These are phyloP conservation scores for Hipposideros armiger DNA, from an alignment of 2,113 vertebrate genomes.

Conservation along the genomic window DNA sequence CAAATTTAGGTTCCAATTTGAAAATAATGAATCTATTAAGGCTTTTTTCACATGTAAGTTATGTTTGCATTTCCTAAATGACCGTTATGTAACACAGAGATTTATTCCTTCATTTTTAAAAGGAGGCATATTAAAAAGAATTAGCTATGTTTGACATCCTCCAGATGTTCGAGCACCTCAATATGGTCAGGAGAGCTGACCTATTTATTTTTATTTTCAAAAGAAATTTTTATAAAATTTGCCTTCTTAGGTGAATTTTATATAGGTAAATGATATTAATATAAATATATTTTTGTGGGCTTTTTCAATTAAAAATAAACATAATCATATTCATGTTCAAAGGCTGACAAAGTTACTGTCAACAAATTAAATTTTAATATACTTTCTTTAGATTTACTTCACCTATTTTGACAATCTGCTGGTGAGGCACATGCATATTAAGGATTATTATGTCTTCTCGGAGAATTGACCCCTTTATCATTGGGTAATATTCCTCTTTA, in stretches of 20 bases:
- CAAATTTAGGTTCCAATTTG: background rate
- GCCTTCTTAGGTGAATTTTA: background rate
- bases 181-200: background rate
- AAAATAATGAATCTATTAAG: background rate
- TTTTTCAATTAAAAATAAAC: background rate
- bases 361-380: conserved; percentile 1
- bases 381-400: background rate
- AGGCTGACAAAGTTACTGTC: background rate
- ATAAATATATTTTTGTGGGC: background rate
- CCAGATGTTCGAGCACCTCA: background rate
- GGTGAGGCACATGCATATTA: background rate
- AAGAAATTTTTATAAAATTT: background rate
- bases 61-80: background rate
- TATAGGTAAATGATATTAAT: background rate
- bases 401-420: background rate
- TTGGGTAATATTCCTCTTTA: background rate
- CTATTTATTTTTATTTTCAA: background rate
- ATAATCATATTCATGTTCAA: background rate
- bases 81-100: background rate
- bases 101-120: background rate
- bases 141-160: background rate
- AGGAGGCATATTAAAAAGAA: background rate
- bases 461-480: background rate
- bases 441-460: background rate
- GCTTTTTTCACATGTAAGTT: background rate